Evolutionary conservation across 2,113 vertebrate species (phyloP).

Genomic region (Phaethon lepturus): DNA sequence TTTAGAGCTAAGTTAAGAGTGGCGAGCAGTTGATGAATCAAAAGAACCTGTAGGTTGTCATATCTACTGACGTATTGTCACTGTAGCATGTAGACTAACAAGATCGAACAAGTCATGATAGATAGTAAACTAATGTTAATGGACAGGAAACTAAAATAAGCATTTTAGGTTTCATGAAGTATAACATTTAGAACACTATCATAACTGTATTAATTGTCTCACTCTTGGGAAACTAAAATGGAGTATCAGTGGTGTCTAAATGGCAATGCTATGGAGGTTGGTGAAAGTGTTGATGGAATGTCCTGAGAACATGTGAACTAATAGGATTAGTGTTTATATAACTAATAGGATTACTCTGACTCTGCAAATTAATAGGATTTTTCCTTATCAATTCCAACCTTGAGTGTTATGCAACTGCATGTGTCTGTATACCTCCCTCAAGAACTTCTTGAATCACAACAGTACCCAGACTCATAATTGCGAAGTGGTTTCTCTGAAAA

Average conservation of each 20-base stretch:
- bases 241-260: neutral
- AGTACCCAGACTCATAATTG: neutral
- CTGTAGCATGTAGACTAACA: neutral
- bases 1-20: neutral
- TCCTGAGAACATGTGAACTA: conserved; percentile 30
- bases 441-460: neutral
- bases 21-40: neutral
- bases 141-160: neutral
- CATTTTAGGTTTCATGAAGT: neutral
- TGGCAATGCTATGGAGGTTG: neutral
- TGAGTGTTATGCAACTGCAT: neutral
- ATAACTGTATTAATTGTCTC: neutral
- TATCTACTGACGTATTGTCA: neutral
- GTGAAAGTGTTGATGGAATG: neutral
- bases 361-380: conserved; percentile 39
- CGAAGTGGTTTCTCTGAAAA: neutral
- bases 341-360: conserved; percentile 47
- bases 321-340: conserved; percentile 52
- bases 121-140: neutral
- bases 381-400: conserved; percentile 41
- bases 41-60: neutral
- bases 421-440: neutral
- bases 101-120: neutral
- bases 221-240: neutral
- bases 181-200: neutral